Evolutionary conservation across 2,797 vertebrate species (phyloP), one percentile per base, ranked within the genome.

Genomic region (Bradypodion pumilum): DNA sequence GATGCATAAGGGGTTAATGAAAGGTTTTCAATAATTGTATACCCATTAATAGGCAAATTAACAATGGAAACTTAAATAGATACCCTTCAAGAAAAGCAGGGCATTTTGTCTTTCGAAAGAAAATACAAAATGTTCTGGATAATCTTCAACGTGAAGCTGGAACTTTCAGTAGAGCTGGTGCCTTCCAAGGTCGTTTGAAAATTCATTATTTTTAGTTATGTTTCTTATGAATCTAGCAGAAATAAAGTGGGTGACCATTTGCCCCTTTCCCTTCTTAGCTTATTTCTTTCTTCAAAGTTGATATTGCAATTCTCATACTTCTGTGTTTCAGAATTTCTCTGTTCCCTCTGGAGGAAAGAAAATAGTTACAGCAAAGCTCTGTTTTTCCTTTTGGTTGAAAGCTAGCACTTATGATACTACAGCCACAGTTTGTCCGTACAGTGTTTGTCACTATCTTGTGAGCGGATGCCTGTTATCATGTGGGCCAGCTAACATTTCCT

Each of bases 171-270:
- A 12, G 0, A 62, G 80, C 62, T 42, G 80, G 73, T 86, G 59
- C 72, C 1, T 87, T 84, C 29, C 13, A 68, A 35, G 40, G 37
- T 89, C 40, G 68, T 52, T 40, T 32, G 59, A 79, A 87, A 8
- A 23, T 78, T 91, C 66, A 52, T 91, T 91, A 90, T 74, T 89
- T 80, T 76, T 44, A 88, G 69, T 44, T 80, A 69, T 85, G 29
- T n/a, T 52, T 29, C 27, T 79, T 40, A 85, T 81, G 44, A 74
- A 80, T 86, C 78, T 83, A 81, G 69, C 27, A 85, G 86, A 72
- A 75, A 81, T 82, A 74, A 35, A 62, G 13, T 63, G 1, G 5
- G 29, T 35, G 15, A 66, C 29, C 60, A 44, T 77, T 78, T 87
- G 2, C 15, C 79, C 40, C 35, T 27, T 81, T 72, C 68, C 5